Evolutionary conservation across 2,113 vertebrate species (phyloP), one percentile per base, ranked within the genome.

Genomic region (Anas platyrhynchos): DNA sequence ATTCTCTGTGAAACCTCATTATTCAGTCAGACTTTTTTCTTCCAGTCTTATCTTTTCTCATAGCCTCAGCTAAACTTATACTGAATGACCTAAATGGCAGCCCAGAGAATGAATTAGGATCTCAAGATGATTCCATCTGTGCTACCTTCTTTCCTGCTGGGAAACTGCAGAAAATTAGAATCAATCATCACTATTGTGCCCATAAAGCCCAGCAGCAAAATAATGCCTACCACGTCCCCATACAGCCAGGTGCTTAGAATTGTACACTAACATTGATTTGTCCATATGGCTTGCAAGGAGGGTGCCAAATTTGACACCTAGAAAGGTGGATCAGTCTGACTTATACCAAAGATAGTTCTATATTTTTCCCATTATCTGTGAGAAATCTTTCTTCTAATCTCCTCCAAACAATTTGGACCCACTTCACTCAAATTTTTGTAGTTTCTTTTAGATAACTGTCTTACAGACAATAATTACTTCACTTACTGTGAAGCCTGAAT

Each of bases 161-260:
- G 59, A 88, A 91, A 76, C 7, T 6, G 46, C 71, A 58, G 50
- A 80, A 50, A 65, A 10, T 1, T 2, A 46, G 2, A 73, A 27
- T 31, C 36, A 61, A 22, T 31, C 36, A 61, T 52, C 6, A 3
- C 41, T 50, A 69, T 16, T 55, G 69, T 0, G 2, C 62, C 21
- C 50, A 83, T 13, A 52, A 95, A 74, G 83, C 55, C 68, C 86
- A 93, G 76, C 59, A 91, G 83, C 46, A 93, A 95, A 86, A 90
- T 41, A 88, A 86, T 41, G n/a, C 27, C 63, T 41, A 71, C 50
- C 1, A 1, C 20, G 59, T 52, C 32, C n/a, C 46, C 23, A 77
- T 27, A 16, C 1, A 46, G 85, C 23, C 50, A 86, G 59, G 63
- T 77, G 55, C 63, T 86, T 55, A 43, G n/a, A 77, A 46, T 2